Conservation (phyloP, 1,140 invertebrate species). For the Asbolus verrucosus region DNA sequence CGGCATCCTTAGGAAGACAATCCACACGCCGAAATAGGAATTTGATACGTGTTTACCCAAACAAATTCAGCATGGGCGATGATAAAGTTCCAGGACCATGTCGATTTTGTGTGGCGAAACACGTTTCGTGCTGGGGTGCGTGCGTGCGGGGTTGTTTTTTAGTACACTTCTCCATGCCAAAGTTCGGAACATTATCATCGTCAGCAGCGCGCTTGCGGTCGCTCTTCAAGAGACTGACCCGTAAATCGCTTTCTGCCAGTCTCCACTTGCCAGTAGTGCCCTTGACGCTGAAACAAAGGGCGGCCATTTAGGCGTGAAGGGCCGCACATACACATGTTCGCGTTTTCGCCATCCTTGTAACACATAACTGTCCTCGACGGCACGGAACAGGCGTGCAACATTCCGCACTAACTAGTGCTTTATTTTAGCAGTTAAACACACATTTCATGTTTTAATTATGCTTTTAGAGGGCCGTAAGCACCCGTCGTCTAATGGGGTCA, state of each 20-base stretch:
- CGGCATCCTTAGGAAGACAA: slow-evolving; percentile 12
- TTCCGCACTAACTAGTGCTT: slow-evolving; percentile 48
- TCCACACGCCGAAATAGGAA: slow-evolving; percentile 1
- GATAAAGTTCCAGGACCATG: slow-evolving; percentile 4
- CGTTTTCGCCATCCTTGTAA: slow-evolving; percentile 2
- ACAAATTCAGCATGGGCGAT: slow-evolving; percentile 25
- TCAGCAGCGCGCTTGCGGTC: not conserved
- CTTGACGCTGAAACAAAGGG: slow-evolving; percentile 6
- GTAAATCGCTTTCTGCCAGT: not conserved
- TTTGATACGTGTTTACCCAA: slow-evolving; percentile 15
- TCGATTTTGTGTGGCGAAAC: slow-evolving; percentile 23
- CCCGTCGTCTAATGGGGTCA: slow-evolving; percentile 51
- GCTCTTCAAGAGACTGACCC: not conserved
- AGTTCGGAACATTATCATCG: not conserved
- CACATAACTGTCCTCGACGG: slow-evolving; percentile 32
- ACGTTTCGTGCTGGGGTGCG: slow-evolving; percentile 28
- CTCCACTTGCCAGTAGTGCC: too few species aligned
- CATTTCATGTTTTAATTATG: slow-evolving; percentile 62
- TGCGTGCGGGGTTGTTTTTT: slow-evolving; percentile 16
- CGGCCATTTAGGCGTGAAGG: slow-evolving; percentile 6
- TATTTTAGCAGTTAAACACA: slow-evolving; percentile 58
- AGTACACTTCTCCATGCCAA: slow-evolving; percentile 4
- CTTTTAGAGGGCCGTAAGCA: slow-evolving; percentile 57
- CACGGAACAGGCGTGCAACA: slow-evolving; percentile 40
- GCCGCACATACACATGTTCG: not conserved